Evolutionary conservation across 2,113 vertebrate genomes (phyloP).

Genomic region (Leucopsar rothschildi): DNA sequence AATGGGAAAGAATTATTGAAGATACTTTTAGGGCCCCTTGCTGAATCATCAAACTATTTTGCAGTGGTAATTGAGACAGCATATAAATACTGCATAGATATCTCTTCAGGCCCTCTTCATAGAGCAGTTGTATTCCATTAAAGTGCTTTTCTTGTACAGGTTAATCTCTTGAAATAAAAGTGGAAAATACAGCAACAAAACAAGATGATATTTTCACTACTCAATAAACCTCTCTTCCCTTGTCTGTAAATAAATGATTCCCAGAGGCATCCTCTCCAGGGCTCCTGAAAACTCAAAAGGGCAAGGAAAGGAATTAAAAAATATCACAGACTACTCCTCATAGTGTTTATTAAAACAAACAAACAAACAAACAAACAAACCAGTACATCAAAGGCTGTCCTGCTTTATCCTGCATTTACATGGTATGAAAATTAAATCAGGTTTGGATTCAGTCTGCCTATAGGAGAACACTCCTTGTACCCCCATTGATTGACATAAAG

Average conservation of each 20-base stretch:
- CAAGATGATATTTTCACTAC: constrained; percentile 46
- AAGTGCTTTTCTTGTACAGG: constrained; percentile 50
- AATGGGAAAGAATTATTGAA: constrained; percentile 41
- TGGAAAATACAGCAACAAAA: constrained; percentile 47
- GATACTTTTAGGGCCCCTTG: not conserved
- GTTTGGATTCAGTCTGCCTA: not conserved
- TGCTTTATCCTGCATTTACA: not conserved
- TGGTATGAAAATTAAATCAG: not conserved
- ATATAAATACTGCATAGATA: constrained; percentile 61
- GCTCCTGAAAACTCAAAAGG: not conserved
- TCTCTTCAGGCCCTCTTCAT: constrained; percentile 47
- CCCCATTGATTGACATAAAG: not conserved
- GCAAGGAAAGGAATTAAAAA: constrained; percentile 10
- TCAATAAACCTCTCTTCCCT: constrained; percentile 39
- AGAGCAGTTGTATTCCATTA: constrained; percentile 39
- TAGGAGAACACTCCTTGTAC: not conserved
- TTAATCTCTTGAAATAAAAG: constrained; percentile 60
- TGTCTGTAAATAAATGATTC: constrained; percentile 57
- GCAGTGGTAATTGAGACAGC: constrained; percentile 54
- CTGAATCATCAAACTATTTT: constrained; percentile 63
- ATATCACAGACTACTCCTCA: not conserved
- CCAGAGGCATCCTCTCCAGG: not conserved
- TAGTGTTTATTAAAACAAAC: not conserved
- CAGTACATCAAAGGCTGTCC: not conserved
- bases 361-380: not conserved